A percentile compares a stretch with the other conserved stretches of the same genome.
These are phyloP conservation scores for Tachystola acroxantha DNA, from an alignment of 2,888 invertebrate genomes.

Conservation along the genomic window DNA sequence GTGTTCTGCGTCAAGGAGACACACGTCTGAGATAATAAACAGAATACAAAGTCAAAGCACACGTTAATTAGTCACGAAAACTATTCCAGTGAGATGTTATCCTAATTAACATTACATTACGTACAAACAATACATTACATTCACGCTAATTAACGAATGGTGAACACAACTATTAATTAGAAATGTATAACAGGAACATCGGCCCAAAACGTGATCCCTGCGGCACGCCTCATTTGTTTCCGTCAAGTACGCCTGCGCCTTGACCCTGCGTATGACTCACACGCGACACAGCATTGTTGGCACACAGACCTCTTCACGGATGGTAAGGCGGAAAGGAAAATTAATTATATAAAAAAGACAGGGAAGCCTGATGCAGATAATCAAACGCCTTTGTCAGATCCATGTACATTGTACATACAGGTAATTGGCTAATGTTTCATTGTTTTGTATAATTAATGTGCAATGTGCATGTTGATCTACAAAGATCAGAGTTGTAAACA, in stretches of 20 bases:
- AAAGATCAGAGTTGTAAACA: background rate
- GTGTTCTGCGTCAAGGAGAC: too few relatives aligned
- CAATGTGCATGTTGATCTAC: background rate
- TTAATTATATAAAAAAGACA: slow-evolving; percentile 21
- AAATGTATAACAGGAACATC: slow-evolving; percentile 15
- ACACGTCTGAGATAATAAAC: too few relatives aligned
- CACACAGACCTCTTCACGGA: slow-evolving; percentile 31
- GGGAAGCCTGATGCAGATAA: slow-evolving; percentile 29
- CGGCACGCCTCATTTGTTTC: slow-evolving; percentile 33
- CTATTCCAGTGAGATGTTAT: too few relatives aligned
- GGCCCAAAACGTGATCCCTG: slow-evolving; percentile 31
- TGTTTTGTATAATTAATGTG: background rate
- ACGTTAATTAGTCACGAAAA: too few relatives aligned
- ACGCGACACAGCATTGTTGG: slow-evolving; percentile 13
- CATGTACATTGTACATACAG: too few relatives aligned
- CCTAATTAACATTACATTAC: too few relatives aligned
- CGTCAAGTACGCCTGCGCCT: slow-evolving; percentile 26
- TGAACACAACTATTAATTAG: too few relatives aligned
- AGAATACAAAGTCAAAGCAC: too few relatives aligned
- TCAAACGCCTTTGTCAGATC: slow-evolving; percentile 33
- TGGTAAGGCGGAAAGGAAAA: slow-evolving; percentile 35
- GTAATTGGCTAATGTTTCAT: background rate
- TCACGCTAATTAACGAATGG: too few relatives aligned
- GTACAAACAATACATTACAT: too few relatives aligned
- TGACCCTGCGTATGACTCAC: slow-evolving; percentile 23